Percentiles rank a stretch among this genome's conserved stretches.
Evolutionary conservation across 1,140 invertebrate genomes (phyloP).

Genomic region (Cyphomyrmex costatus): DNA sequence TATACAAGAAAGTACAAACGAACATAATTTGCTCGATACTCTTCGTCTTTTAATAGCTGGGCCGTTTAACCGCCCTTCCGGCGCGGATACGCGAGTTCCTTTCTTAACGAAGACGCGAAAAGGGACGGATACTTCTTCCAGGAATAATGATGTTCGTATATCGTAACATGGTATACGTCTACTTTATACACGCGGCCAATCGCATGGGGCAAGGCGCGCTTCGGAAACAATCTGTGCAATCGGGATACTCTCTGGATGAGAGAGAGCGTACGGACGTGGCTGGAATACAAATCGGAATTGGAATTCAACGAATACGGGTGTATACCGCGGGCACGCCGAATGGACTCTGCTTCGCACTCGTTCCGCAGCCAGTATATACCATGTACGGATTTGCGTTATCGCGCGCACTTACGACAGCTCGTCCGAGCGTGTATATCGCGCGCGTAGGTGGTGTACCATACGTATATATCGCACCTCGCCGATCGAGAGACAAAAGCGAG

Average conservation of each 20-base stretch:
- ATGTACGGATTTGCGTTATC: slow-evolving; percentile 80
- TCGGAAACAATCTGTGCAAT: slow-evolving; percentile 73
- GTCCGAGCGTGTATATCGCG: slow-evolving; percentile 41
- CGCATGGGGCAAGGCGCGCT: slow-evolving; percentile 55
- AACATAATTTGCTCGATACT: slow-evolving; percentile 23
- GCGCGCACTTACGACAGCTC: slow-evolving; percentile 71
- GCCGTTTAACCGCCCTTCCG: slow-evolving; percentile 47
- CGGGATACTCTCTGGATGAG: slow-evolving; percentile 63
- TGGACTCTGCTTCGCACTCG: slow-evolving; percentile 31
- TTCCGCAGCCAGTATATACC: slow-evolving; percentile 64
- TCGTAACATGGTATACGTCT: slow-evolving; percentile 49
- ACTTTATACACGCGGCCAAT: slow-evolving; percentile 47
- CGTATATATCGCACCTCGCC: slow-evolving; percentile 49
- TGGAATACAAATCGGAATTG: slow-evolving; percentile 80
- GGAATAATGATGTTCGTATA: slow-evolving; percentile 62
- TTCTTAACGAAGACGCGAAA: slow-evolving; percentile 62
- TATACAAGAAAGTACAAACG: slow-evolving; percentile 30
- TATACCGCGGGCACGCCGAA: slow-evolving; percentile 46
- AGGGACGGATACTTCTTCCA: slow-evolving; percentile 29
- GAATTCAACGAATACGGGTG: slow-evolving; percentile 71
- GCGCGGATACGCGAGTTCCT: slow-evolving; percentile 60
- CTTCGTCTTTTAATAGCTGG: slow-evolving; percentile 1
- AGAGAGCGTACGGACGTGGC: slow-evolving; percentile 68
- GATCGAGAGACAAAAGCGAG: slow-evolving; percentile 54
- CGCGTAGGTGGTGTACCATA: slow-evolving; percentile 22